These are phyloP conservation scores for Alethe diademata DNA, from an alignment of 2,113 vertebrate species.

Conservation along the genomic window DNA sequence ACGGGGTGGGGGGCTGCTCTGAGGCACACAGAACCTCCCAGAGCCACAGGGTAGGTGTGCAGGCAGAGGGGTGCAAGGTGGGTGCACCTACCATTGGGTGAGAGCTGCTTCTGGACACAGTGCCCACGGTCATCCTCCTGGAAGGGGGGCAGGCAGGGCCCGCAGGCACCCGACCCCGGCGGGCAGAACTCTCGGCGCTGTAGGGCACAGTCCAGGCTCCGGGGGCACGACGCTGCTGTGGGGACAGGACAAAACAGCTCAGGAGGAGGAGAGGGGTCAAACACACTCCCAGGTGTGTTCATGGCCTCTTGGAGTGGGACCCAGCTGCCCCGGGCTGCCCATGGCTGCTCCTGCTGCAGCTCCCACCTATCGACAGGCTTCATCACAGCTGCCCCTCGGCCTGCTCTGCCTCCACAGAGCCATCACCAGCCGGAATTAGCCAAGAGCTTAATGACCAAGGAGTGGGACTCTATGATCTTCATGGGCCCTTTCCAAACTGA, in stretches of 20 bases:
- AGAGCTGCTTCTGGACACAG: slow-evolving; percentile 68
- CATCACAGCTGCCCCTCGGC: fast-evolving
- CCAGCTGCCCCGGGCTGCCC: fast-evolving
- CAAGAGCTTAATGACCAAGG: not conserved
- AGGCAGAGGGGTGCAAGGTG: not conserved
- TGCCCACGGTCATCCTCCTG: slow-evolving; percentile 73
- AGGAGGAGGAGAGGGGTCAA: not conserved
- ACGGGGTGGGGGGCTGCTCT: not conserved
- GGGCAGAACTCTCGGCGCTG: slow-evolving; percentile 81
- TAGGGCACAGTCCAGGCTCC: slow-evolving; percentile 85
- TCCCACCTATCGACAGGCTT: fast-evolving
- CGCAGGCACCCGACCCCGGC: slow-evolving; percentile 72
- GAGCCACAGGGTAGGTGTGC: not conserved
- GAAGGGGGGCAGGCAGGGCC: slow-evolving; percentile 83
- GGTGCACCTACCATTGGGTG: slow-evolving; percentile 32
- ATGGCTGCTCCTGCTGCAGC: not conserved
- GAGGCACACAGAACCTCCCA: not conserved
- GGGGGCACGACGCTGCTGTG: slow-evolving; percentile 77
- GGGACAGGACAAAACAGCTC: not conserved
- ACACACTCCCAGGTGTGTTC: fast-evolving
- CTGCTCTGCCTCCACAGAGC: not conserved
- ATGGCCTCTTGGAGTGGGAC: not conserved
- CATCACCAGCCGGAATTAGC: not conserved
- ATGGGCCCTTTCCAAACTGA: not conserved
- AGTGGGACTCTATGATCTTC: not conserved